Evolutionary conservation across 2,797 vertebrate genomes (phyloP).

Genomic region (Siniperca undulata): DNA sequence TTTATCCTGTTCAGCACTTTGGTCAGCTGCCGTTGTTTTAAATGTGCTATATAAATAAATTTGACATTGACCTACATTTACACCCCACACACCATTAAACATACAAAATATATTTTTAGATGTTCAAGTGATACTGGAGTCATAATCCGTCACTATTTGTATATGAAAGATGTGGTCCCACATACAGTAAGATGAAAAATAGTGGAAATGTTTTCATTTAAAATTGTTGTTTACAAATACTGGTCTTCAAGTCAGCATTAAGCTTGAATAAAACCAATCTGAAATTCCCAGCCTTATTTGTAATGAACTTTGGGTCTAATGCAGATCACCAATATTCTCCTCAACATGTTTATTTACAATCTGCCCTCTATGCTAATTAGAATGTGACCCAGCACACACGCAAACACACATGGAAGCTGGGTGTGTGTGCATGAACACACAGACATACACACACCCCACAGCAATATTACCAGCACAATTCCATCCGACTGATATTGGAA

Average conservation of each 20-base stretch:
- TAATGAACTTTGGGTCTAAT: conserved; percentile 71
- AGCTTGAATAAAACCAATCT: conserved; percentile 52
- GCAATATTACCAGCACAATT: conserved; percentile 87
- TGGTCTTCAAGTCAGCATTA: conserved; percentile 6
- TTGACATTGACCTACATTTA: background rate
- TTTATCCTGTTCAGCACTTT: too few species aligned
- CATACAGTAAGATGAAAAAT: background rate
- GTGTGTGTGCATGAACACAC: conserved; percentile 34
- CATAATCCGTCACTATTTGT: background rate
- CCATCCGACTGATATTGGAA: conserved; percentile 92
- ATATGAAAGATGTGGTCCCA: background rate
- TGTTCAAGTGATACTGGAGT: background rate
- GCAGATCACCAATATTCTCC: conserved; percentile 74
- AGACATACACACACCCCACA: conserved; percentile 46
- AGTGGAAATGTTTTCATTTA: conserved; percentile 3
- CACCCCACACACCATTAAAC: background rate
- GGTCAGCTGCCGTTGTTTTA: too few species aligned
- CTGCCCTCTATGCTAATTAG: conserved; percentile 91
- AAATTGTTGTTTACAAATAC: conserved; percentile 11
- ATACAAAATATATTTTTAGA: conserved; percentile 6
- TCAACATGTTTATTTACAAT: conserved; percentile 83
- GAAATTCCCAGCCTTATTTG: conserved; percentile 47
- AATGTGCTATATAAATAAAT: too few species aligned
- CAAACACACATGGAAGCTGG: conserved; percentile 40
- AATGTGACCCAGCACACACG: conserved; percentile 81